Evolutionary conservation across 2,113 vertebrate genomes (phyloP).

Genomic region (Rhinogobius similis): DNA sequence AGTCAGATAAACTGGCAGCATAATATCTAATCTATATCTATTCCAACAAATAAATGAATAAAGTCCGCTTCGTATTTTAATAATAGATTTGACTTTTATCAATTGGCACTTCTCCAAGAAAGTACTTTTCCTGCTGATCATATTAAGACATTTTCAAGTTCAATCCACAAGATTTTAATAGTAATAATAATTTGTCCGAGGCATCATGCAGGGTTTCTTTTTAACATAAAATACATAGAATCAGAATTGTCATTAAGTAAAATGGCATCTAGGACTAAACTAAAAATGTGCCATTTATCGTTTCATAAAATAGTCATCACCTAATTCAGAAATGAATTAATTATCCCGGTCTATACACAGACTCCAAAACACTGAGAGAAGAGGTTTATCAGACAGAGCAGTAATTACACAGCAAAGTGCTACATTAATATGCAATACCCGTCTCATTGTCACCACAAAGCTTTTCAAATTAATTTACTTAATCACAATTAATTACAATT

Average conservation of each 20-base stretch:
- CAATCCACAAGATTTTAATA: background rate
- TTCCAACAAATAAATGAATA: conserved; percentile 6
- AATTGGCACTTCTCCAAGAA: background rate
- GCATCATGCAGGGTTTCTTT: background rate
- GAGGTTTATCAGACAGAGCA: background rate
- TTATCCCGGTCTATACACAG: background rate
- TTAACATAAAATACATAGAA: too few relatives aligned
- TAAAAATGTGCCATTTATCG: too few relatives aligned
- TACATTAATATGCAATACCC: background rate
- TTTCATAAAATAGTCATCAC: background rate
- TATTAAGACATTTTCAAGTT: background rate
- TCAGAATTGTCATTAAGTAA: too few relatives aligned
- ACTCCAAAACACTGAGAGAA: background rate
- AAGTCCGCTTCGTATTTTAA: background rate
- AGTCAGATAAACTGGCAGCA: background rate
- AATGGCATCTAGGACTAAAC: too few relatives aligned
- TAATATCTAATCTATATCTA: background rate
- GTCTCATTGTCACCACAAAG: background rate
- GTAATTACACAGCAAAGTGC: background rate
- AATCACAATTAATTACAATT: background rate
- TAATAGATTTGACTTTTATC: background rate
- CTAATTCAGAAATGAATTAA: background rate
- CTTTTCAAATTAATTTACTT: background rate
- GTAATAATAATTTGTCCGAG: background rate
- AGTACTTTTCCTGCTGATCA: background rate